Conservation (phyloP, 1,140 invertebrate species). For the Hesperophylax magnus region DNA sequence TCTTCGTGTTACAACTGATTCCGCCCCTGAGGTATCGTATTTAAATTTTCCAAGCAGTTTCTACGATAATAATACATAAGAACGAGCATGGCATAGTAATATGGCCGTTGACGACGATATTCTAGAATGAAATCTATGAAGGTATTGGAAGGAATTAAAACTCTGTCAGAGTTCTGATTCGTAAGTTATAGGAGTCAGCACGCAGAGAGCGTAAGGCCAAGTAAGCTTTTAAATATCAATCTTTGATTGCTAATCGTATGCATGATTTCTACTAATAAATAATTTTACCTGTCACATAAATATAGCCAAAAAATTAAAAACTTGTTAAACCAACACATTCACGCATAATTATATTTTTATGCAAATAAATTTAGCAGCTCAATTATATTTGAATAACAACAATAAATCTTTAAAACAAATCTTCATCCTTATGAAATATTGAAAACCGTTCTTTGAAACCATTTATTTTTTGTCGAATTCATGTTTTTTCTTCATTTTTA, state of each 20-base stretch:
- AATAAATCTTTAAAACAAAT: slow-evolving; percentile 27
- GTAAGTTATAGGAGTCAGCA: no score
- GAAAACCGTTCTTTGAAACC: background rate
- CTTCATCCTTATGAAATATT: slow-evolving; percentile 20
- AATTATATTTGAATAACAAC: slow-evolving; percentile 34
- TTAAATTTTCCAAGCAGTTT: no score
- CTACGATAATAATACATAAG: no score
- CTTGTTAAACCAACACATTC: slow-evolving; percentile 28
- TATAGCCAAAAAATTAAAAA: slow-evolving; percentile 21
- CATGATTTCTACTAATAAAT: slow-evolving; percentile 26
- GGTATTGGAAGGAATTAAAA: no score
- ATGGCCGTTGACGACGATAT: no score
- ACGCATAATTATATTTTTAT: slow-evolving; percentile 35
- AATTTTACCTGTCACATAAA: slow-evolving; percentile 34
- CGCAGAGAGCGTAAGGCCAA: background rate
- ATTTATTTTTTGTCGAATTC: background rate
- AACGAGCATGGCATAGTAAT: no score
- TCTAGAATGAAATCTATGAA: no score
- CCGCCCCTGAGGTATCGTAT: no score
- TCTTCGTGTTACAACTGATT: no score
- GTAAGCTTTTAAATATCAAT: background rate
- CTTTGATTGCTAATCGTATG: slow-evolving; percentile 26
- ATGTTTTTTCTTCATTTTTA: background rate
- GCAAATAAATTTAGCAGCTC: slow-evolving; percentile 25
- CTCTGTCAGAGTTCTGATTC: no score